Base-by-base conservation (phyloP, 2,113 vertebrate genomes). In the Hyla sarda region DNA sequence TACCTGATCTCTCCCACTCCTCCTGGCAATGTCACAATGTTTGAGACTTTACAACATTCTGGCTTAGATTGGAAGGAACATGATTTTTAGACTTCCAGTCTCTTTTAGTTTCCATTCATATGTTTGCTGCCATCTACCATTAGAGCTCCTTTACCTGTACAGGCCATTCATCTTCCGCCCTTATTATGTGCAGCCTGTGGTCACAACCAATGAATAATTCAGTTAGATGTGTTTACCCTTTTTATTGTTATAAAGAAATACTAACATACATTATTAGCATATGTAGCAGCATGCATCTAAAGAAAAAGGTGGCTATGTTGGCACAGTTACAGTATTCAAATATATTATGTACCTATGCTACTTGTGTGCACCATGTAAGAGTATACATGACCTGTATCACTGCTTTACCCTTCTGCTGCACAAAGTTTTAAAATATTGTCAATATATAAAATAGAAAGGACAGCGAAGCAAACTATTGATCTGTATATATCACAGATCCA, bases 181-280 rank as follows among this genome's bases (percentile, higher is more conserved):
- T 60, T 21, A 60, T 41, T 60, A 80, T 62, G 77, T 45, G 23
- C 34, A 62, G 77, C 56, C 13, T 80, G 77, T 62, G 14, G 14
- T 80, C 56, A 80, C 52, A 9, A 28, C 30, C n/a, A 60, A 14
- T 19, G 23, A 62, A 25, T 60, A 1, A 58, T n/a, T 41, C 54
- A n/a, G 23, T 16, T 62, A 60, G 19, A 62, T 79, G 28, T 60
- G 72, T 76, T 76, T 50, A n/a, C 17, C 25, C 28, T 52, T 23
- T 52, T 28, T 21, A 28, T 37, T 71, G 19, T 23, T 21, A 41
- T 21, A 71, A 32, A 71, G 67, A 71, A 71, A 71, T 28, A 41
- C 41, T 41, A 8, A 41, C 41, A 41, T 41, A 41, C 8, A 1
- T 23, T 41, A 71, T 71, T 23, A 71, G 23, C 65, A 69, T 34